These are phyloP conservation scores for Protonibea diacanthus DNA, from an alignment of 2,797 vertebrate genomes.

Conservation along the genomic window DNA sequence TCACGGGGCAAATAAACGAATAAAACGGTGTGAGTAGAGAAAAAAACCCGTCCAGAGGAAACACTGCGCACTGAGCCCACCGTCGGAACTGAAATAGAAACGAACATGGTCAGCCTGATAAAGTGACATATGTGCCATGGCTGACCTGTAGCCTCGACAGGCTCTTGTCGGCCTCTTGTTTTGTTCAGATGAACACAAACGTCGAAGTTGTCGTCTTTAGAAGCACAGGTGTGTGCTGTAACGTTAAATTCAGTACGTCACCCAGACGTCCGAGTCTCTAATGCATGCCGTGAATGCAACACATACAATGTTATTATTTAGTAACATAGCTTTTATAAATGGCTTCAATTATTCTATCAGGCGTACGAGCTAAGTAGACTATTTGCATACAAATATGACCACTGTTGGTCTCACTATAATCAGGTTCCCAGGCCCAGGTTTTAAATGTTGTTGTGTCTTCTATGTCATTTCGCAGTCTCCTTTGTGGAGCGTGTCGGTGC, in stretches of 20 bases:
- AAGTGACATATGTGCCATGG: background rate
- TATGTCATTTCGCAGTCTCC: background rate
- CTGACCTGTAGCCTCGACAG: conserved; percentile 16
- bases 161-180: background rate
- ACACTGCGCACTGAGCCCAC: too few relatives aligned
- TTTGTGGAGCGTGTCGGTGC: background rate
- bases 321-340: background rate
- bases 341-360: background rate
- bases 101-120: background rate
- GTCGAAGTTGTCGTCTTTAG: too few relatives aligned
- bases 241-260: too few relatives aligned
- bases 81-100: background rate
- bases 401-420: background rate
- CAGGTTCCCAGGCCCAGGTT: background rate
- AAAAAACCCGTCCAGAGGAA: background rate
- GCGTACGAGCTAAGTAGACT: background rate
- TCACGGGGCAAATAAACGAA: background rate
- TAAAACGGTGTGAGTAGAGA: background rate
- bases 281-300: background rate
- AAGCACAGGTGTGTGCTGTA: background rate
- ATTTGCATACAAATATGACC: background rate
- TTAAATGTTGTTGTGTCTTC: background rate
- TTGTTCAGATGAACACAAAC: background rate
- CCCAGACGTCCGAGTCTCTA: background rate
- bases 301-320: background rate